phyloP scores from a whole-genome alignment of 1,140 invertebrate genomes.

The Maconellicoccus hirsutus region DNA sequence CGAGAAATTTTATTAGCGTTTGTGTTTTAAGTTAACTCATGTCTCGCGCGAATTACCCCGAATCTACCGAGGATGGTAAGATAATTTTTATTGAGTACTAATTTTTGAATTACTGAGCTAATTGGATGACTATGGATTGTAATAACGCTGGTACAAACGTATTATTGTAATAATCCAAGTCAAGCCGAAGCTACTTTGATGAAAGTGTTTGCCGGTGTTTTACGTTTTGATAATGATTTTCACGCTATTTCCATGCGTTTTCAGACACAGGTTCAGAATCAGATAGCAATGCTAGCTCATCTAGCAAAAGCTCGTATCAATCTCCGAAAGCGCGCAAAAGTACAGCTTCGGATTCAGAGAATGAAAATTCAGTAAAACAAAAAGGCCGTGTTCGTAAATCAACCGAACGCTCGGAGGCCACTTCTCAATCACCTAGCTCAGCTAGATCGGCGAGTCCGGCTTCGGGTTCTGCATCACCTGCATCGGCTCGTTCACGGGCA shows the following conservation, averaged over 20 bases:
- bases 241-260: too few relatives aligned
- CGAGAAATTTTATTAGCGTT: not conserved
- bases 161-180: too few relatives aligned
- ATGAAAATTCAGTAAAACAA: not conserved
- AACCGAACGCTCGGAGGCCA: constrained; percentile 28
- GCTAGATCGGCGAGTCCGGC: constrained; percentile 32
- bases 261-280: constrained; percentile 1
- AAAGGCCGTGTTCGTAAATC: not conserved
- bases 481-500: constrained; percentile 35
- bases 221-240: too few relatives aligned
- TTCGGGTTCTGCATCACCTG: constrained; percentile 18
- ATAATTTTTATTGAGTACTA: too few relatives aligned
- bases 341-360: not conserved
- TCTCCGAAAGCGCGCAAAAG: not conserved
- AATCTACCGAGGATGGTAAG: not conserved
- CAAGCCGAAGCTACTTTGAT: too few relatives aligned
- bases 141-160: too few relatives aligned
- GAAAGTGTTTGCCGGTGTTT: too few relatives aligned
- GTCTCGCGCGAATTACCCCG: not conserved
- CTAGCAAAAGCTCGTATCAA: not conserved
- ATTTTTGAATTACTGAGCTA: too few relatives aligned
- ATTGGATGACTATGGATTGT: too few relatives aligned
- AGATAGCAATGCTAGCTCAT: constrained; percentile 6
- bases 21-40: not conserved
- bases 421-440: constrained; percentile 31